Percentiles rank a stretch among this genome's conserved stretches.
Conservation (phyloP, 2,797 vertebrate species). For the Tapirus indicus region DNA sequence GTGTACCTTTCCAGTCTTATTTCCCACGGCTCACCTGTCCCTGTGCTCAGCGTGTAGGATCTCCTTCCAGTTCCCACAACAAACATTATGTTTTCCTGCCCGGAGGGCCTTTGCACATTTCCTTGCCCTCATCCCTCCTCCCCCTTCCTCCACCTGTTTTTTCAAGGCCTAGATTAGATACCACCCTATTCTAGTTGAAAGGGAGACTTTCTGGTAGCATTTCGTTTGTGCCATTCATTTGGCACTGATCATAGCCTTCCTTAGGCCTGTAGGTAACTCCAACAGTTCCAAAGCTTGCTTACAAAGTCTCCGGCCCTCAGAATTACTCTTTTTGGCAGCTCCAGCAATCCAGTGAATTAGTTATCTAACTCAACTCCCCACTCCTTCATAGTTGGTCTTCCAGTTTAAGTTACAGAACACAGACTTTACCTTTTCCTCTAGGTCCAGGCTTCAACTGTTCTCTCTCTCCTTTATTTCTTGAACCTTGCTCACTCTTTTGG, state of each 20-base stretch:
- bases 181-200: background rate
- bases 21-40: background rate
- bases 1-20: background rate
- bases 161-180: conserved; percentile 3
- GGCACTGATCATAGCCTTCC: background rate
- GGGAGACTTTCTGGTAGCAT: background rate
- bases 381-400: background rate
- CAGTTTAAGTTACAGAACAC: conserved; percentile 17
- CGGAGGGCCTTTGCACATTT: background rate
- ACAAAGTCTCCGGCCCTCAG: background rate
- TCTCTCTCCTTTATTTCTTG: background rate
- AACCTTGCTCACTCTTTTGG: background rate
- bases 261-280: background rate
- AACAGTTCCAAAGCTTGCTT: background rate
- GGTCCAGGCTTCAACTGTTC: background rate
- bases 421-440: background rate
- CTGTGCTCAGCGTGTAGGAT: background rate
- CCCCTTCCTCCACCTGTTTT: background rate
- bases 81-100: background rate
- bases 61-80: background rate
- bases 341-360: background rate
- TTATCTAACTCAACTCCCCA: background rate
- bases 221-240: background rate
- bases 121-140: background rate
- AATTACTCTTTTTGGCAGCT: background rate